Conservation (phyloP, 2,888 invertebrate genomes). For the Drosophila lacicola region DNA sequence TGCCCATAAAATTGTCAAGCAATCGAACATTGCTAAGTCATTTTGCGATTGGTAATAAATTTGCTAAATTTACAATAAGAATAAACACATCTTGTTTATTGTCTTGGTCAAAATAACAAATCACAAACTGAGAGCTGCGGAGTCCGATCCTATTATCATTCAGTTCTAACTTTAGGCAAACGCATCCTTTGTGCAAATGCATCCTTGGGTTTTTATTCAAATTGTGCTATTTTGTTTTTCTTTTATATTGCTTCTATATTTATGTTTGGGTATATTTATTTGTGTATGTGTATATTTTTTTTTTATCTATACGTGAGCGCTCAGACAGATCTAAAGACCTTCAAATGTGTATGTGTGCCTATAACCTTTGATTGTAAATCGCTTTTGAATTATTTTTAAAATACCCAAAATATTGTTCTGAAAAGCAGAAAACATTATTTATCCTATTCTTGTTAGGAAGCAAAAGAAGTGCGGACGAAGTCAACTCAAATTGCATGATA, state of each 20-base stretch:
- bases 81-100: slow-evolving; percentile 53
- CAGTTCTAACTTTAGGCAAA: neutral
- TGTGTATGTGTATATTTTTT: neutral
- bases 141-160: neutral
- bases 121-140: neutral
- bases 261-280: neutral
- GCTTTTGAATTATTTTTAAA: slow-evolving; percentile 4
- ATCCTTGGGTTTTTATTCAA: neutral
- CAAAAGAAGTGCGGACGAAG: slow-evolving; percentile 14
- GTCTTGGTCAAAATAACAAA: slow-evolving; percentile 31
- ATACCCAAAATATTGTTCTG: slow-evolving; percentile 18
- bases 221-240: too few relatives aligned
- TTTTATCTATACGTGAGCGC: neutral
- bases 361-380: neutral
- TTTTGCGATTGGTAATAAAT: slow-evolving; percentile 62
- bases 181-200: neutral
- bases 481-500: slow-evolving; percentile 8
- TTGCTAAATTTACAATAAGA: slow-evolving; percentile 58
- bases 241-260: too few relatives aligned
- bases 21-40: slow-evolving; percentile 63
- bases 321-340: neutral
- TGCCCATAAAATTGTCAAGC: slow-evolving; percentile 59
- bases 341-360: too few relatives aligned
- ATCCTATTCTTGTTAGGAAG: slow-evolving; percentile 45
- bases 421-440: slow-evolving; percentile 52